Evolutionary conservation across 2,888 invertebrate genomes (phyloP).

Genomic region (Palloptera scutellata): DNA sequence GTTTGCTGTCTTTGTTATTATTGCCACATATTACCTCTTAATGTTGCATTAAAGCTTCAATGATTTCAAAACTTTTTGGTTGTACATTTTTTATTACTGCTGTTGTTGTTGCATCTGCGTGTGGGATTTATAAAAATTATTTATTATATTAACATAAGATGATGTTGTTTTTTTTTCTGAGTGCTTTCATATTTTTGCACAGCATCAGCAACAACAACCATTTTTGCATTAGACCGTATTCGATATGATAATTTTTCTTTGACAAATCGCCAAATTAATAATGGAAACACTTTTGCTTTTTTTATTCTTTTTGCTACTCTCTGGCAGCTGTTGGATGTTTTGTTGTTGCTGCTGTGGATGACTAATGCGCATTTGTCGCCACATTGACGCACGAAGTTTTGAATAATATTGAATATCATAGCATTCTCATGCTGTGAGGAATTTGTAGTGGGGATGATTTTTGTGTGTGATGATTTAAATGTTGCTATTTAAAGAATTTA

Average conservation of each 20-base stretch:
- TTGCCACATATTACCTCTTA: background rate
- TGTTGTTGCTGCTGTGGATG: background rate
- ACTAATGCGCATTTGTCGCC: background rate
- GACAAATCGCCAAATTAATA: slow-evolving; percentile 23
- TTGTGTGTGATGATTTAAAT: too few species aligned
- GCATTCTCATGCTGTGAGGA: too few species aligned
- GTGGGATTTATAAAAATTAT: slow-evolving; percentile 15
- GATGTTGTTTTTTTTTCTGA: too few species aligned
- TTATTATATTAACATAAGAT: background rate
- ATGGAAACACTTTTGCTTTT: background rate
- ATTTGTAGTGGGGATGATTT: too few species aligned
- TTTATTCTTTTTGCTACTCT: slow-evolving; percentile 4
- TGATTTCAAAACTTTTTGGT: background rate
- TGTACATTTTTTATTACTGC: background rate
- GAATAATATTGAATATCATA: too few species aligned
- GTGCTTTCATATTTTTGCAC: too few species aligned
- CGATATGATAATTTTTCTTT: background rate
- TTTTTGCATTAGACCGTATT: too few species aligned
- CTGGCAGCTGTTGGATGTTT: background rate
- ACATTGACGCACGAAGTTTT: too few species aligned
- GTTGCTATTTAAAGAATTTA: too few species aligned
- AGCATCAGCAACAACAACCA: too few species aligned
- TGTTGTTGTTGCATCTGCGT: slow-evolving; percentile 1
- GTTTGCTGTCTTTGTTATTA: background rate
- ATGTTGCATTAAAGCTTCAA: slow-evolving; percentile 8